Evolutionary conservation across 2,113 vertebrate species (phyloP).

Genomic region (Urocolius indicus): DNA sequence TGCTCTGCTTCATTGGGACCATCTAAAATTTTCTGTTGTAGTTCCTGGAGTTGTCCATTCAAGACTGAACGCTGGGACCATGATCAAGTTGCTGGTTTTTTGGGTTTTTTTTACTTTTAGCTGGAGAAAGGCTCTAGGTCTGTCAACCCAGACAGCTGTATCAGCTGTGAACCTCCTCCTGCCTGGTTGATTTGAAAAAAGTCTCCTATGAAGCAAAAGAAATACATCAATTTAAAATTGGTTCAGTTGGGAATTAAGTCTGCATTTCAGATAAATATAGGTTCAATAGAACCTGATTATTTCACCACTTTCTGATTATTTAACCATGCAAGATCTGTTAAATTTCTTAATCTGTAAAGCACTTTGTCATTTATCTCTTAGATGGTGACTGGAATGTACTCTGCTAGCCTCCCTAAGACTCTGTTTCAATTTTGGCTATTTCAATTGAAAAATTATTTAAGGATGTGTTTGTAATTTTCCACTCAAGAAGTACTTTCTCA

Average conservation of each 20-base stretch:
- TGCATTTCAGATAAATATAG: neutral
- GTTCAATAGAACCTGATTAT: neutral
- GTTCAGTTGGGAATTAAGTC: neutral
- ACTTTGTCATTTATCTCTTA: constrained; percentile 54
- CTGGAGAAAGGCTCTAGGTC: neutral
- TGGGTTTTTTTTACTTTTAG: neutral
- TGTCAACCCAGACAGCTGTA: neutral
- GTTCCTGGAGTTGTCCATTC: neutral
- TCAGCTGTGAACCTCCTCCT: neutral
- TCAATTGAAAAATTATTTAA: neutral
- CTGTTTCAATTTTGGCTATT: neutral
- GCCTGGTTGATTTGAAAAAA: neutral
- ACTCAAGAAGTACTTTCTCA: constrained; percentile 40
- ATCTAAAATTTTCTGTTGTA: neutral
- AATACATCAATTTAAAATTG: neutral
- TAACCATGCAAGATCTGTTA: constrained; percentile 14
- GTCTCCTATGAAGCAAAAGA: neutral
- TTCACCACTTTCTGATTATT: neutral
- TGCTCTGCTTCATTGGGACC: constrained; percentile 24
- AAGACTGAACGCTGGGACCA: constrained; percentile 27
- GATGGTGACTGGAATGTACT: constrained; percentile 58
- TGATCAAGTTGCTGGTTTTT: neutral
- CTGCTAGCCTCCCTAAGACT: constrained; percentile 50
- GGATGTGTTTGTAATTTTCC: constrained; percentile 11
- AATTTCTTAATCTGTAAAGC: constrained; percentile 41